Evolutionary conservation across 2,113 vertebrate species (phyloP).

Genomic region (Sakesphorus luctuosus): DNA sequence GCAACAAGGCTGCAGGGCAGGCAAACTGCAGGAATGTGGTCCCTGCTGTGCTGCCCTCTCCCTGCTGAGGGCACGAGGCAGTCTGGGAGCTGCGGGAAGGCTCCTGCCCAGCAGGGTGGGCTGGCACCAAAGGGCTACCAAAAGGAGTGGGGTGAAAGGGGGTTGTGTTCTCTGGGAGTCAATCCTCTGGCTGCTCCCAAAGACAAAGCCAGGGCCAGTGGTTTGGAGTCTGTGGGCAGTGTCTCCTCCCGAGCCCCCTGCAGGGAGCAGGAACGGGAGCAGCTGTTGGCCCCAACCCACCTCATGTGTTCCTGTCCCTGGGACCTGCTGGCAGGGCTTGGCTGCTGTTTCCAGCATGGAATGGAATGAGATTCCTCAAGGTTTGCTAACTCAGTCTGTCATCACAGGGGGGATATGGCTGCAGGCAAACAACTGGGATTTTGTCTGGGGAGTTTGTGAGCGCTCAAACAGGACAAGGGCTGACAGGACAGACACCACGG

Average conservation of each 20-base stretch:
- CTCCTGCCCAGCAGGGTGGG: not conserved
- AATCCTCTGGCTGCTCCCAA: not conserved
- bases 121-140: not conserved
- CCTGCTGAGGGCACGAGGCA: not conserved
- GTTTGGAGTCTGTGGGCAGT: not conserved
- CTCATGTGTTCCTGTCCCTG: not conserved
- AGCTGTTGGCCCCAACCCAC: not conserved
- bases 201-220: not conserved
- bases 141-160: not conserved
- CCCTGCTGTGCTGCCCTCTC: not conserved
- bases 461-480: not conserved
- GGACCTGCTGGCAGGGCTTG: not conserved
- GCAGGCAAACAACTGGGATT: fast-evolving
- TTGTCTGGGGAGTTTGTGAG: not conserved
- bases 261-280: not conserved
- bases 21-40: not conserved
- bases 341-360: not conserved
- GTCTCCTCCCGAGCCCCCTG: not conserved
- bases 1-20: not conserved
- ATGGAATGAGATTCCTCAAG: not conserved
- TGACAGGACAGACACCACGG: not conserved
- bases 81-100: not conserved
- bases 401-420: not conserved
- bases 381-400: not conserved
- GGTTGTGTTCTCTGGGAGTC: not conserved